Evolutionary conservation across 2,113 vertebrate genomes (phyloP).

Genomic region (Periophthalmus modestus): DNA sequence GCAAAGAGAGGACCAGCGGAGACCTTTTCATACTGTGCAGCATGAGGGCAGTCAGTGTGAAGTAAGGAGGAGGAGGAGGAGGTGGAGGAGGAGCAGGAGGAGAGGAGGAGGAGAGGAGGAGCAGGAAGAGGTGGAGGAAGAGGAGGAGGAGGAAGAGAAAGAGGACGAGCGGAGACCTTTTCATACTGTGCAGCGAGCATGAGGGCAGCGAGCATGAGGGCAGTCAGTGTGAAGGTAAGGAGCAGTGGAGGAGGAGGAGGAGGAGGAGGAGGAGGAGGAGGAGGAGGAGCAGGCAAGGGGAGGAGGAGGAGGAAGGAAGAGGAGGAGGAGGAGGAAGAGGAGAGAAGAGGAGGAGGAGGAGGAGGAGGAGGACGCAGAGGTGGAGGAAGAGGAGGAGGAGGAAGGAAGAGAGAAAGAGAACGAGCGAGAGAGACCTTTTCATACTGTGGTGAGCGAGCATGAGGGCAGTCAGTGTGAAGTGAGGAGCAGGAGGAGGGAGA

Average conservation of each 20-base stretch:
- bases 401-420: no score
- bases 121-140: no score
- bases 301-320: conserved; percentile 2
- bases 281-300: no score
- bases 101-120: conserved; percentile 6
- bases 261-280: conserved; percentile 2
- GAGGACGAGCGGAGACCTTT: conserved; percentile 4
- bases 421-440: conserved; percentile 10
- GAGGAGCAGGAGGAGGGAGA: conserved; percentile 4
- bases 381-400: conserved; percentile 6
- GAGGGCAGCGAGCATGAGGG: not conserved
- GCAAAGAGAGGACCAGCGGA: not conserved
- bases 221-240: not conserved
- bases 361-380: conserved; percentile 7
- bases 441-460: not conserved
- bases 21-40: conserved; percentile 14
- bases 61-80: not conserved
- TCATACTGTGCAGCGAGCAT: not conserved
- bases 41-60: not conserved
- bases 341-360: conserved; percentile 6
- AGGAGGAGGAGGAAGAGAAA: conserved; percentile 2
- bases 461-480: not conserved
- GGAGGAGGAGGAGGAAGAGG: conserved; percentile 2
- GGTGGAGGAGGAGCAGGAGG: not conserved
- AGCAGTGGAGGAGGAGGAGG: no score